Evolutionary conservation across 2,797 vertebrate species (phyloP), one percentile per base, ranked within the genome.

Genomic region (Erithacus rubecula): DNA sequence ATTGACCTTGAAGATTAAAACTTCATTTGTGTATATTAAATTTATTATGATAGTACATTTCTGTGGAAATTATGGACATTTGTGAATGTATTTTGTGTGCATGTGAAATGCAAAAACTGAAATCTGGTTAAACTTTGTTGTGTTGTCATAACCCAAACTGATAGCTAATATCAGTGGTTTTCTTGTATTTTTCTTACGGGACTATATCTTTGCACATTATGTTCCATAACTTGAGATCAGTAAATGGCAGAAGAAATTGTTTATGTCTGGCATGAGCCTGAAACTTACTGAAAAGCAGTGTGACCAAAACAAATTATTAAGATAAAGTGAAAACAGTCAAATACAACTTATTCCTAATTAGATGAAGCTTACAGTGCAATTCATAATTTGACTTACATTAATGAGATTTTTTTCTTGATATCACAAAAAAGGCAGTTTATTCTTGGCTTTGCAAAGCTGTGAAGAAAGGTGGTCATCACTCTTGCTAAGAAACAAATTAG

Each of bases 1-100:
- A 67, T 58, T 93, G 90, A 93, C 67, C 64, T 97, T 96, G 95
- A 93, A 90, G 82, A 85, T 82, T 88, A 95, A 78, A 77, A 65
- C 36, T 90, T 92, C 32, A 51, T 55, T 89, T 15, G 16, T 39
- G 16, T 89, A 59, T 83, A 51, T 75, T 91, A 96, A 96, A 96
- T 70, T 62, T 84, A 70, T 92, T 62, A 59, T 74, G 44, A 55
- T 4, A 3, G 24, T 56, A 59, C 15, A 12, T 88, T 86, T 84
- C 58, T 76, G 67, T 76, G n/a, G 32, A 65, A 84, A 80, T 84
- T 22, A 43, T 11, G 26, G 67, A 67, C 64, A 82, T 64, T 53
- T 53, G 19, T 89, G 71, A 59, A 32, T 85, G 24, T 6, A 15
- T 90, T 93, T 77, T 90, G 7, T 55, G 39, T 46, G n/a, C 29